Conservation (phyloP, 2,113 vertebrate genomes). For the Falcunculus frontatus region DNA sequence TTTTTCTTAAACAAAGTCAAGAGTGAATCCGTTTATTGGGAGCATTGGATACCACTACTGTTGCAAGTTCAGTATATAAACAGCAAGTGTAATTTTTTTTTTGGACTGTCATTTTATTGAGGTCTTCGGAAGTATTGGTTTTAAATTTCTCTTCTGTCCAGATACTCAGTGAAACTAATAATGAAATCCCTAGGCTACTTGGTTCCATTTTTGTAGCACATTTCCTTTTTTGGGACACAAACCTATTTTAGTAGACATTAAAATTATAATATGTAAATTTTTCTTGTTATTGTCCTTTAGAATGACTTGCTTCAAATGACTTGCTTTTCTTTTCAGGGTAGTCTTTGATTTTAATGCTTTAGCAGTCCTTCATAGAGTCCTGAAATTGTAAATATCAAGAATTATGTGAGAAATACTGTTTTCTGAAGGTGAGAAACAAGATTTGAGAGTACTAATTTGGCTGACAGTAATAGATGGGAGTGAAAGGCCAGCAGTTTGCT, state of each 20-base stretch:
- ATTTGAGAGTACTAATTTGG: background rate
- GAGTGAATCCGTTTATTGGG: background rate
- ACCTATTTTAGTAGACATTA: background rate
- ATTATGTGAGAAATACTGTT: background rate
- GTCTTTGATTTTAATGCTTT: background rate
- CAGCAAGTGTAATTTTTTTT: background rate
- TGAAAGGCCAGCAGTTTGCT: constrained; percentile 22
- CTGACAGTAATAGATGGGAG: background rate
- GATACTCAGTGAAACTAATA: background rate
- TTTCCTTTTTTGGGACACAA: background rate
- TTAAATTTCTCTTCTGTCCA: background rate
- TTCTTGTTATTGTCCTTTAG: background rate
- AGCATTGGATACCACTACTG: background rate
- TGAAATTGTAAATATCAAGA: background rate
- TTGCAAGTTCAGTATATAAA: background rate
- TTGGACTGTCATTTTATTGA: background rate
- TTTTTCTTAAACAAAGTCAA: background rate
- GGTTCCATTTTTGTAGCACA: background rate
- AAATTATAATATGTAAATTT: background rate
- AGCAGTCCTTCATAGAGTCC: background rate
- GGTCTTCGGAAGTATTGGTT: background rate
- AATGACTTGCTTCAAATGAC: background rate
- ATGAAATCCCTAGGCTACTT: background rate
- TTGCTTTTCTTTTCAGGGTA: background rate
- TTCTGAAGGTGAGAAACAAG: background rate